Conservation (phyloP, 1,140 invertebrate genomes). For the Heliconius hermathena region DNA sequence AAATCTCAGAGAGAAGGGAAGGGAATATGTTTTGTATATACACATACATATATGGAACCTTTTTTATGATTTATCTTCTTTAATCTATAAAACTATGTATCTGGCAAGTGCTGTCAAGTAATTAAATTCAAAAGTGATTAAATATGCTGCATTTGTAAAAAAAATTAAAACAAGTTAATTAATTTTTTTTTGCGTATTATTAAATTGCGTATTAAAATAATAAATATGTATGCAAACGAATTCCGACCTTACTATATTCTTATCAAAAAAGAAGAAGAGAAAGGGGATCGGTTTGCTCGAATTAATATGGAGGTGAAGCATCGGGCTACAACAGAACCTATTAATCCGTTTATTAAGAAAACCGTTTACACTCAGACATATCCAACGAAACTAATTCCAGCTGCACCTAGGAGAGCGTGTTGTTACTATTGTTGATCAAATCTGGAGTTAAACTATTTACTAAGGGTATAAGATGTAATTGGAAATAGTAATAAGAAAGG, state of each 20-base stretch:
- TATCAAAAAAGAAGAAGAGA: constrained; percentile 71
- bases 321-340: constrained; percentile 44
- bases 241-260: constrained; percentile 69
- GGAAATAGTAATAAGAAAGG: not conserved
- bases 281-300: constrained; percentile 67
- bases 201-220: constrained; percentile 32
- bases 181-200: too few relatives aligned
- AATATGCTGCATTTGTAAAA: not conserved
- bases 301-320: constrained; percentile 75
- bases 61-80: too few relatives aligned
- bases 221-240: constrained; percentile 68
- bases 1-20: too few relatives aligned
- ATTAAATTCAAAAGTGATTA: constrained; percentile 19
- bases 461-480: constrained; percentile 6
- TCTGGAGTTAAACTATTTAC: not conserved
- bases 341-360: constrained; percentile 71
- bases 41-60: too few relatives aligned
- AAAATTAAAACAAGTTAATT: not conserved
- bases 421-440: constrained; percentile 58
- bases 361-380: constrained; percentile 68
- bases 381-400: constrained; percentile 64
- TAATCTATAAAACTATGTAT: not conserved
- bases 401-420: constrained; percentile 64
- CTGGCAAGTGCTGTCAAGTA: constrained; percentile 7
- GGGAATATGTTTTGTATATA: too few relatives aligned